Conservation (phyloP, 2,888 invertebrate genomes). For the Epirrhoe tristata region DNA sequence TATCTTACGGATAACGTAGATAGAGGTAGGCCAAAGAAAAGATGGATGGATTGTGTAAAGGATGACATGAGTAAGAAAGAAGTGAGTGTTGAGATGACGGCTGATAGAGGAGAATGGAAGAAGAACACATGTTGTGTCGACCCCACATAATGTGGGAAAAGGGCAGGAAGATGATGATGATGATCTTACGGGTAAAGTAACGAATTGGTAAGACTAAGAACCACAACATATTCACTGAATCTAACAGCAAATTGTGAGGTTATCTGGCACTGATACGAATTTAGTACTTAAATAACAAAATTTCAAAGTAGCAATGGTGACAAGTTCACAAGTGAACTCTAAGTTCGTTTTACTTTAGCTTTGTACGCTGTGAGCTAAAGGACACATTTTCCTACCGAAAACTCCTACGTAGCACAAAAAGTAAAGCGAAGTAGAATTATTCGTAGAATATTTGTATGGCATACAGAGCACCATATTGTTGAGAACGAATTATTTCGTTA, state of each 20-base stretch:
- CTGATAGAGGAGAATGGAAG: too few relatives aligned
- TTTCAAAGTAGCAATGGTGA: constrained; percentile 56
- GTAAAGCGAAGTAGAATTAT: constrained; percentile 24
- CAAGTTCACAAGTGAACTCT: constrained; percentile 62
- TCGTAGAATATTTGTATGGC: constrained; percentile 17
- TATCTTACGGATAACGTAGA: not conserved
- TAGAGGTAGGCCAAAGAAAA: too few relatives aligned
- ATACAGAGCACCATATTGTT: constrained; percentile 8
- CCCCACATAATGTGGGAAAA: too few relatives aligned
- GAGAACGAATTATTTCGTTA: constrained; percentile 3
- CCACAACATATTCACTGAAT: not conserved
- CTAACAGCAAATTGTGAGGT: constrained; percentile 35
- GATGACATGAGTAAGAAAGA: too few relatives aligned
- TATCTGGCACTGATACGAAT: constrained; percentile 46
- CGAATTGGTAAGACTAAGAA: not conserved
- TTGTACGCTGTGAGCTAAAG: constrained; percentile 48
- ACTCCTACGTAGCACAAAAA: constrained; percentile 35
- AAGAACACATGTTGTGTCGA: too few relatives aligned
- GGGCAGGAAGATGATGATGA: too few relatives aligned
- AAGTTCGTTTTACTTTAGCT: constrained; percentile 55
- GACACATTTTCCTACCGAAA: constrained; percentile 50
- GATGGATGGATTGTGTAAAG: too few relatives aligned
- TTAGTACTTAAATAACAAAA: constrained; percentile 53
- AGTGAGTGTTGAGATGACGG: too few relatives aligned
- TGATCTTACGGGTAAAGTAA: not conserved